These are phyloP conservation scores for Plemyria rubiginata DNA, from an alignment of 2,888 invertebrate genomes.

Conservation along the genomic window DNA sequence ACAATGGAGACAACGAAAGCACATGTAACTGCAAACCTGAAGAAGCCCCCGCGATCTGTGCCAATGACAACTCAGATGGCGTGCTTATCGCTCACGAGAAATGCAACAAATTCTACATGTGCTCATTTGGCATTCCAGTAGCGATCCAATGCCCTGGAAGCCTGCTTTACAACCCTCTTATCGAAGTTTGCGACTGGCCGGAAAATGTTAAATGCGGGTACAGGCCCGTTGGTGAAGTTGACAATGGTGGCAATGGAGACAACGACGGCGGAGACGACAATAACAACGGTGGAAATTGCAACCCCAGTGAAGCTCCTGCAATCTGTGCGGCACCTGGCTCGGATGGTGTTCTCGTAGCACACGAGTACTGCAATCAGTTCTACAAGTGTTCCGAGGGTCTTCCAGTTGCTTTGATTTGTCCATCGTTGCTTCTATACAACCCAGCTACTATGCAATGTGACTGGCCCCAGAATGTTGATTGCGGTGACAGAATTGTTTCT, in stretches of 20 bases:
- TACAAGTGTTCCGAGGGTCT: constrained; percentile 85
- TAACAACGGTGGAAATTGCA: constrained; percentile 32
- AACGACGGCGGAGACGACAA: constrained; percentile 16
- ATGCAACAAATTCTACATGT: constrained; percentile 53
- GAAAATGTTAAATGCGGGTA: constrained; percentile 54
- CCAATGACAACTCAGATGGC: constrained; percentile 43
- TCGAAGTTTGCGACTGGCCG: constrained; percentile 56
- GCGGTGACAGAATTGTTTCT: constrained; percentile 53
- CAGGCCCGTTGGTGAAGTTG: constrained; percentile 36
- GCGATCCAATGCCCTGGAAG: constrained; percentile 24
- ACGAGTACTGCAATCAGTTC: constrained; percentile 45
- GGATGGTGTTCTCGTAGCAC: constrained; percentile 48
- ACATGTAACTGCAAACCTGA: constrained; percentile 33
- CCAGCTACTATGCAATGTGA: constrained; percentile 78
- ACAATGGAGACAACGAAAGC: constrained; percentile 3
- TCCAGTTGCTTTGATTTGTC: constrained; percentile 82
- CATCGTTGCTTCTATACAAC: constrained; percentile 79
- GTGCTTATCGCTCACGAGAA: constrained; percentile 48
- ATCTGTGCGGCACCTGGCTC: constrained; percentile 44
- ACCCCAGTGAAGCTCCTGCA: constrained; percentile 41
- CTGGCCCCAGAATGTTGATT: constrained; percentile 83
- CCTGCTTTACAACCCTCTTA: constrained; percentile 50
- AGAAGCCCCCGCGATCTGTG: constrained; percentile 48
- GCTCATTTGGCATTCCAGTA: constrained; percentile 41
- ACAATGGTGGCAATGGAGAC: constrained; percentile 26